Percentiles rank a stretch among this genome's conserved stretches.
Conservation (phyloP, 2,113 vertebrate species). For the Chlamydotis undulata region DNA sequence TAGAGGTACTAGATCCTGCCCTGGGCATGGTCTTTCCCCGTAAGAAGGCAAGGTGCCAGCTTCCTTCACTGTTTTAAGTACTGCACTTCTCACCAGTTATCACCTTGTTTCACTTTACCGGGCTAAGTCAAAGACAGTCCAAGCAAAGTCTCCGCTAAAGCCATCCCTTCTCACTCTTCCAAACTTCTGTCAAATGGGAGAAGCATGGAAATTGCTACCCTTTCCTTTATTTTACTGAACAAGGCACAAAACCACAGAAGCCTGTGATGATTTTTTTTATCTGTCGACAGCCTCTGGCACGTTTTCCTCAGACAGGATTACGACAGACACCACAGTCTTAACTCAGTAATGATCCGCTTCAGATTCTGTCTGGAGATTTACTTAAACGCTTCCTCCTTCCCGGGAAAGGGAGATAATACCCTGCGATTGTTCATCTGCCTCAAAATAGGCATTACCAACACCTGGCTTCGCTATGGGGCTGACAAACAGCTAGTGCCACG, state of each 20-base stretch:
- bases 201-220: fast-evolving
- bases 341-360: background rate
- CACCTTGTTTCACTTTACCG: background rate
- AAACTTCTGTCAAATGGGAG: background rate
- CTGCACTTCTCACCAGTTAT: background rate
- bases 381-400: background rate
- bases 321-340: background rate
- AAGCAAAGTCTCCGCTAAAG: fast-evolving
- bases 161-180: background rate
- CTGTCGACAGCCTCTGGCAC: background rate
- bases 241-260: background rate
- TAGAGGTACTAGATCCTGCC: background rate
- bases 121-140: background rate
- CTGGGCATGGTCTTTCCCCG: background rate
- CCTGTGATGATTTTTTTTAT: no score
- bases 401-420: background rate
- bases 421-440: background rate
- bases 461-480: background rate
- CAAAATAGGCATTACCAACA: background rate
- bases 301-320: background rate
- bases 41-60: background rate
- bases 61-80: background rate
- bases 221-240: background rate
- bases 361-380: background rate
- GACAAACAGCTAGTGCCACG: no score